A percentile compares a stretch with the other conserved stretches of the same genome.
Evolutionary conservation across 2,113 vertebrate species (phyloP).

Genomic region (Forbesichthys agassizii): DNA sequence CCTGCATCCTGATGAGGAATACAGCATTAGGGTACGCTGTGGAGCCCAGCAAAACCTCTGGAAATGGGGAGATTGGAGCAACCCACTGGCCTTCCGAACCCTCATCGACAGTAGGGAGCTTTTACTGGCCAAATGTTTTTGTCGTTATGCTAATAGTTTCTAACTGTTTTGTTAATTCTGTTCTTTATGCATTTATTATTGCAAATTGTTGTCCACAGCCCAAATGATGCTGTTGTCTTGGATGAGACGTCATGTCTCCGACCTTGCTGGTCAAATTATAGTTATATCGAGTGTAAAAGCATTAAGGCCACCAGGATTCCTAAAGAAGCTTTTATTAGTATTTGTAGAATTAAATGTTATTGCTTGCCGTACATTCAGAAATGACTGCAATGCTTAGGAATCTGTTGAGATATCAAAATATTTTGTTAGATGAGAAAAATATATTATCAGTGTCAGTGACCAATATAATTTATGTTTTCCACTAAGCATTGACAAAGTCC

Average conservation of each 20-base stretch:
- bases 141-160: background rate
- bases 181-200: background rate
- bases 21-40: slow-evolving; percentile 63
- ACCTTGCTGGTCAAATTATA: too few relatives aligned
- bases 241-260: too few relatives aligned
- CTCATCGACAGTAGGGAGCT: slow-evolving; percentile 53
- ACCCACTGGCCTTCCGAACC: slow-evolving; percentile 57
- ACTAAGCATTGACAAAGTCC: background rate
- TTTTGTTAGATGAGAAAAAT: too few relatives aligned
- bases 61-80: slow-evolving; percentile 76
- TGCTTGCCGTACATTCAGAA: too few relatives aligned
- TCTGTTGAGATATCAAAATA: too few relatives aligned
- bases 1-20: slow-evolving; percentile 61
- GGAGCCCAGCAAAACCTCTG: slow-evolving; percentile 69
- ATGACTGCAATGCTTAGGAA: too few relatives aligned
- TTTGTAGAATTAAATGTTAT: too few relatives aligned
- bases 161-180: background rate
- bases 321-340: too few relatives aligned
- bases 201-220: background rate
- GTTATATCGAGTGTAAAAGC: too few relatives aligned
- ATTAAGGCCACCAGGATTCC: too few relatives aligned
- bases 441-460: background rate
- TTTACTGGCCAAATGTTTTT: background rate
- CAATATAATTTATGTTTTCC: too few relatives aligned
- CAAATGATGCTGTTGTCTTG: too few relatives aligned